Evolutionary conservation across 2,113 vertebrate genomes (phyloP).

Genomic region (Conger conger): DNA sequence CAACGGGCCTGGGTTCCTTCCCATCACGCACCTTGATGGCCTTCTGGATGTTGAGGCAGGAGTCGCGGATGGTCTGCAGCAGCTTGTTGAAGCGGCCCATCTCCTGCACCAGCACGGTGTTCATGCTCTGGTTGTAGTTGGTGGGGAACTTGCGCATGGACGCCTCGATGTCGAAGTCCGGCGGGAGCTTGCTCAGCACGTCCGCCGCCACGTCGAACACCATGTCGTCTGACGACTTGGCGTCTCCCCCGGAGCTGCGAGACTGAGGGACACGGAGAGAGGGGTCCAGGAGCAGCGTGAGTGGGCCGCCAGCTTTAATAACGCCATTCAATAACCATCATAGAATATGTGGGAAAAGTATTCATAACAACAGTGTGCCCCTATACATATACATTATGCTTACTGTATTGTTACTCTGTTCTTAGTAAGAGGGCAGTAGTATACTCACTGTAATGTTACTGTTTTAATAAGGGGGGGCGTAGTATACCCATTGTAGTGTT

Average conservation of each 20-base stretch:
- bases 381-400: not conserved
- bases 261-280: slow-evolving; percentile 59
- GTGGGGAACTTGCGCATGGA: slow-evolving; percentile 80
- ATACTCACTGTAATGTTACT: not conserved
- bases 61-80: slow-evolving; percentile 72
- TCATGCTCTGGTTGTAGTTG: slow-evolving; percentile 87
- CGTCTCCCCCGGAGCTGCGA: slow-evolving; percentile 68
- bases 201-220: slow-evolving; percentile 82
- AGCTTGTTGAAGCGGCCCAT: slow-evolving; percentile 90
- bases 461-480: no score
- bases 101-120: slow-evolving; percentile 86
- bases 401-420: not conserved
- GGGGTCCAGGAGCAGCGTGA: not conserved
- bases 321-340: no score
- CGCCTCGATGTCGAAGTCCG: slow-evolving; percentile 76
- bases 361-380: not conserved
- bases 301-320: no score
- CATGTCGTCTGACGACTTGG: slow-evolving; percentile 78
- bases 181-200: slow-evolving; percentile 80
- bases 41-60: slow-evolving; percentile 82
- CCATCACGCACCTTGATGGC: slow-evolving; percentile 76
- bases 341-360: no score
- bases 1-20: not conserved
- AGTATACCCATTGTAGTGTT: not conserved
- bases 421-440: not conserved